Conservation (phyloP, 1,140 invertebrate genomes). For the Drosophila navojoa region DNA sequence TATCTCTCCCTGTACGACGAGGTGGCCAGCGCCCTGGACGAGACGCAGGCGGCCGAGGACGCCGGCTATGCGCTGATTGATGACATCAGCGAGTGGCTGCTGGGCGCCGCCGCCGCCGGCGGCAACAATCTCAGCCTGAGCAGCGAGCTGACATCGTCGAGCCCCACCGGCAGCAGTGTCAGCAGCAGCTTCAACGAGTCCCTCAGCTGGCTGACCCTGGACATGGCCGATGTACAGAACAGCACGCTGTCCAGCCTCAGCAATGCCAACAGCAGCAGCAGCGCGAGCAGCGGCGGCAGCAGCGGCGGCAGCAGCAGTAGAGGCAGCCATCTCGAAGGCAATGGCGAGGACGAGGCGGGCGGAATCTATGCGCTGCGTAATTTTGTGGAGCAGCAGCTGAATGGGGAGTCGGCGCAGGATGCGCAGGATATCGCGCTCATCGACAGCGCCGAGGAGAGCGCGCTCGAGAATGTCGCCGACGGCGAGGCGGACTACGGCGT, state of each 20-base stretch:
- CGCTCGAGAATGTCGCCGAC: constrained; percentile 62
- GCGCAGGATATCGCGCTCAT: constrained; percentile 71
- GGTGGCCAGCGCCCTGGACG: constrained; percentile 37
- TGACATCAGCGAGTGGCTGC: constrained; percentile 72
- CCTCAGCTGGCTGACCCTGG: constrained; percentile 60
- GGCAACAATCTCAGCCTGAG: constrained; percentile 33
- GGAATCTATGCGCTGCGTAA: constrained; percentile 58
- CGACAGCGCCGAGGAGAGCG: constrained; percentile 77
- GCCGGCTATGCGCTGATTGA: constrained; percentile 70
- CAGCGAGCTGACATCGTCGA: constrained; percentile 6
- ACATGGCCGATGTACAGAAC: constrained; percentile 52
- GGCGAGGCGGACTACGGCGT: constrained; percentile 71
- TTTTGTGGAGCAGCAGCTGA: constrained; percentile 69
- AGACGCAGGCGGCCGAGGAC: constrained; percentile 59
- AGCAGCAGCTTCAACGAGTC: constrained; percentile 49
- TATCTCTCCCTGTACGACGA: constrained; percentile 66
- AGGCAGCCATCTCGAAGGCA: neutral
- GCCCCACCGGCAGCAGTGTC: constrained; percentile 11
- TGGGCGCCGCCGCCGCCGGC: constrained; percentile 35
- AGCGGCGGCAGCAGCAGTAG: constrained; percentile 5
- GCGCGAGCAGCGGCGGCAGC: constrained; percentile 8
- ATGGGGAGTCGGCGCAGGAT: constrained; percentile 41
- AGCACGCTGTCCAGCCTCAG: constrained; percentile 35
- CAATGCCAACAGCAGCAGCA: constrained; percentile 5
- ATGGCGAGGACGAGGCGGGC: constrained; percentile 4